These are phyloP conservation scores for Corydoras sp. DNA, from an alignment of 2,113 vertebrate species.

Conservation along the genomic window DNA sequence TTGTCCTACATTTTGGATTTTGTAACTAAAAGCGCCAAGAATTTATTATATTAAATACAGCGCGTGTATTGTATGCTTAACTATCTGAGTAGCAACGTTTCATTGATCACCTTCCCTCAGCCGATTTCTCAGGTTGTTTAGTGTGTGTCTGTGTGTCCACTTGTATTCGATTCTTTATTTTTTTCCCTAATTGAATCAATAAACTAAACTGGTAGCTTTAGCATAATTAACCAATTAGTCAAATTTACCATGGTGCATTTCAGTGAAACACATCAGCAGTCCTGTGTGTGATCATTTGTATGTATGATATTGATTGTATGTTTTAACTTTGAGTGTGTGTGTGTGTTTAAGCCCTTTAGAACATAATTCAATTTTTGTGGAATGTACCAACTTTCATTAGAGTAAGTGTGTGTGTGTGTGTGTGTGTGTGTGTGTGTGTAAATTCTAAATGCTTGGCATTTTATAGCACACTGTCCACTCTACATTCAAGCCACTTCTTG, in stretches of 20 bases:
- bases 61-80: background rate
- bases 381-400: background rate
- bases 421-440: constrained; percentile 13
- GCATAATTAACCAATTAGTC: constrained; percentile 5
- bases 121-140: background rate
- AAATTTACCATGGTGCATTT: constrained; percentile 7
- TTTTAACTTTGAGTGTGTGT: background rate
- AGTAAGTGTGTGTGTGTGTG: constrained; percentile 1
- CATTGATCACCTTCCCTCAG: background rate
- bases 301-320: background rate
- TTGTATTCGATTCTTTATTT: background rate
- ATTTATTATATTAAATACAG: background rate
- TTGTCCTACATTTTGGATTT: no score
- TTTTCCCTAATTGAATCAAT: background rate
- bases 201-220: background rate
- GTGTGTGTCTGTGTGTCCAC: background rate
- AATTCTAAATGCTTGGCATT: background rate
- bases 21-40: background rate
- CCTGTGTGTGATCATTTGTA: background rate
- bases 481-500: no score
- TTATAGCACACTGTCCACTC: no score
- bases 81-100: background rate
- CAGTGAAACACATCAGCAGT: background rate
- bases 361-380: no score
- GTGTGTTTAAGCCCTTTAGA: background rate